Base-by-base conservation (phyloP, 1,140 invertebrate species). In the Anthonomus grandis region DNA sequence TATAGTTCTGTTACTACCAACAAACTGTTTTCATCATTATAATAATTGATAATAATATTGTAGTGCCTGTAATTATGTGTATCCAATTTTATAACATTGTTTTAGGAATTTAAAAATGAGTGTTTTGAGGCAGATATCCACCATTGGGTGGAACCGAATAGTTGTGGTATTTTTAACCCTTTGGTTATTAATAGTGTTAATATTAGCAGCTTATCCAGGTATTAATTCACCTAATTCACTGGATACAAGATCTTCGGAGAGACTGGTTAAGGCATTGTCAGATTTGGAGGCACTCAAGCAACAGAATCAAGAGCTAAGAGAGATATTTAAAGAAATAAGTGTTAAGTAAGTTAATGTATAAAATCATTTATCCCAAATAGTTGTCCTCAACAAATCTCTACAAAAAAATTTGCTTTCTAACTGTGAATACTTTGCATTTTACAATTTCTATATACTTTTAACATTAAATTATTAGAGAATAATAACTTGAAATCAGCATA, bases 281-380 rank as follows among this genome's bases (percentile, higher is more conserved):
- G 70, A 74, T 49, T 66, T 74, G 38, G 70, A 74, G 47, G 63
- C 63, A 17, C 57, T 74, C 9, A 52, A 63, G 23, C 71, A 68
- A 58, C 72, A 74, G 53, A 74, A 74, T 59, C 44, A 57, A 19
- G 72, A 74, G 42, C 41, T 74, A 12, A 60, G 70, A 37, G 66
- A 71, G 38, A 65, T 74, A 44, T 71, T 73, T 51, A 69, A 56
- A 46, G 72, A 72, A 47, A 66, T 74, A 18, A 73, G 64, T 57
- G 31, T 69, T 41, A 69, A 70, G 71, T 73, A 64, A 53, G 60
- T 48, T 23, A 22, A 18, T 25, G 12, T 27, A 21, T 15, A 9
- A n/a, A n/a, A n/a, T n/a, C n/a, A n/a, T n/a, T n/a, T n/a, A 45
- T 2, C n/a, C 19, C 10, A 58, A 27, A 34, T 12, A 6, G 19